Base-by-base conservation (phyloP, 92 coral and sea anemone genomes). In the Anthopleura xanthogrammica region DNA sequence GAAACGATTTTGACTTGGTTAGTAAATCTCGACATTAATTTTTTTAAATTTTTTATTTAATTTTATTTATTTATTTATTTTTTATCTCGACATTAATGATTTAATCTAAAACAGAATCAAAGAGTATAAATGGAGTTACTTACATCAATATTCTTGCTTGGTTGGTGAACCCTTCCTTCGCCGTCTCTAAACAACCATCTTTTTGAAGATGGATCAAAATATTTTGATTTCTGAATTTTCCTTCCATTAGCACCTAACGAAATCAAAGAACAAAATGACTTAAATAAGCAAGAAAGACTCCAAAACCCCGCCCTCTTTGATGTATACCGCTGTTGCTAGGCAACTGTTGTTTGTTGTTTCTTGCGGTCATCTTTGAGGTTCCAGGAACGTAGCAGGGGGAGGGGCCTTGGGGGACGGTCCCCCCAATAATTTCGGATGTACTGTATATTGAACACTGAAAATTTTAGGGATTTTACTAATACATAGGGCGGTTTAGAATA, bases 81-180 rank as follows among this genome's bases (percentile, higher is more conserved):
- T n/a, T n/a, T n/a, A 9, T 46, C 50, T 46, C 50, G 50, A 46
- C 5, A 46, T 46, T 9, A 5, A 0, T 5, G 50, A 5, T 46
- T 46, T 46, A 46, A 46, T 9, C 50, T 3, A 46, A 5, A 9
- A 46, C 50, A 46, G 50, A 5, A 9, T 46, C 5, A 5, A 46
- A 46, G 9, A 9, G 9, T 5, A 9, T 5, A 46, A 6, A 46
- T 46, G 50, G 50, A 46, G 3, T 40, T 78, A 89, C 97, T 93
- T 75, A 93, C 97, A 91, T 93, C 62, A 91, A 55, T 56, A 93
- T 77, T 60, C 93, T 82, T 16, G 91, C 85, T 70, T 93, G 94
- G 87, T 93, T 93, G 56, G 78, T 79, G 48, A 93, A 93, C 52
- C 85, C 89, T 70, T 93, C 97, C 77, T 93, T 89, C 20, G 89